Base-by-base conservation (phyloP, 2,113 vertebrate genomes). In the Tachycineta bicolor region DNA sequence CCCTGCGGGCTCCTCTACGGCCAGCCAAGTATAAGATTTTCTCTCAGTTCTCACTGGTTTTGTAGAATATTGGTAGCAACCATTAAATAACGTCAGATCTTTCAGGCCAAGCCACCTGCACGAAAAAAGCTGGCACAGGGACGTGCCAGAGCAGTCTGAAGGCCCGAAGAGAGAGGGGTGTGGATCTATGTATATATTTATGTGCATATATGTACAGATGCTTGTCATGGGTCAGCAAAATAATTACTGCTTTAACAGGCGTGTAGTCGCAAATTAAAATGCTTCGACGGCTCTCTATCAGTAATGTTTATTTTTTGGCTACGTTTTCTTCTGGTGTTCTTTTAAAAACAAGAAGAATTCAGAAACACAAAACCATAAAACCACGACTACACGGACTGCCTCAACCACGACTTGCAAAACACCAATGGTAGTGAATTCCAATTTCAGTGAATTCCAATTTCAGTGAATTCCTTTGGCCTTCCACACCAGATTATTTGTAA, bases 1-100 rank as follows among this genome's bases (percentile, higher is more conserved):
- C 21, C 50, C 24, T 17, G 52, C 17, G 5, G 65, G 20, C 62
- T 55, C 60, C 26, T 43, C 77, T 2, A 2, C 1, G 41, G 59
- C 73, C 50, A 43, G 12, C 0, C 7, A n/a, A 41, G 13, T 0
- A 5, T 0, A 6, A 41, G 15, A 10, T 29, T 74, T 52, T 2
- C 20, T 17, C 14, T 8, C 0, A 6, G 34, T 74, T 86, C 56
- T 52, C 25, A 47, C 6, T 7, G 4, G 0, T 46, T 69, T 20
- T 10, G 14, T 8, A 14, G 37, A 55, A 26, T 25, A 43, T 9
- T 10, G 43, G 3, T 37, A 67, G 7, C 10, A 10, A 11, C 8
- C 60, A 16, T 5, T 25, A 56, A 67, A 31, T 33, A 26, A 65
- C 0, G 5, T 4, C 75, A 15, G 44, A 13, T 21, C 56, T 56